phyloP scores from a whole-genome alignment of 2,797 vertebrate genomes.

The Phyllotis vaccarum region DNA sequence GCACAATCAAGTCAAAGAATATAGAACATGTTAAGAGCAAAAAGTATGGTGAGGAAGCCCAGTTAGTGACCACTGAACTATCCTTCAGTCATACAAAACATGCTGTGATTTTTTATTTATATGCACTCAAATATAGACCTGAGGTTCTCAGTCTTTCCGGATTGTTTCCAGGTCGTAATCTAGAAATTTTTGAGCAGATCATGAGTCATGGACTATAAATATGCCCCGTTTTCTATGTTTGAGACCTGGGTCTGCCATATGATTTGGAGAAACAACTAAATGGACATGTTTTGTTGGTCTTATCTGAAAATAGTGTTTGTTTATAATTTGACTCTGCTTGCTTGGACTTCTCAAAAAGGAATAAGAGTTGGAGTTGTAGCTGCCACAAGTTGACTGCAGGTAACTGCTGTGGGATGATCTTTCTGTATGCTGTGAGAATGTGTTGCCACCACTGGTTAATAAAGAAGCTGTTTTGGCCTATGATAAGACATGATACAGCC shows the following conservation, averaged over 20 bases:
- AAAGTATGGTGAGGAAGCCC: rapidly evolving
- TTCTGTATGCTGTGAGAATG: no score
- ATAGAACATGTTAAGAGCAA: neutral
- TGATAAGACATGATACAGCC: no score
- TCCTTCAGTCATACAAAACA: neutral
- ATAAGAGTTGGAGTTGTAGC: neutral
- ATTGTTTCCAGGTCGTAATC: neutral
- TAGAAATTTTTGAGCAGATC: neutral
- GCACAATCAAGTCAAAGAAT: neutral
- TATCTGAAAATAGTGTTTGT: neutral
- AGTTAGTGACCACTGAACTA: neutral
- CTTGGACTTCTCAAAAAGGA: neutral
- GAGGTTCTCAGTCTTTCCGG: neutral
- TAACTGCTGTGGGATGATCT: no score
- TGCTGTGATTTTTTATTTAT: neutral
- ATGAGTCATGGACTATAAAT: neutral
- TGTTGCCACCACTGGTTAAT: no score
- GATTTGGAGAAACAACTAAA: neutral
- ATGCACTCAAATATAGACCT: neutral
- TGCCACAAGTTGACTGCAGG: neutral
- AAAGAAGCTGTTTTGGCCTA: no score
- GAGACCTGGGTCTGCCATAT: neutral
- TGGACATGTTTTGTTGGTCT: neutral
- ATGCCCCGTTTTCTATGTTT: neutral
- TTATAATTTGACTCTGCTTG: neutral